Base-by-base conservation (phyloP, 2,797 vertebrate species). In the Ceyx erithaca region DNA sequence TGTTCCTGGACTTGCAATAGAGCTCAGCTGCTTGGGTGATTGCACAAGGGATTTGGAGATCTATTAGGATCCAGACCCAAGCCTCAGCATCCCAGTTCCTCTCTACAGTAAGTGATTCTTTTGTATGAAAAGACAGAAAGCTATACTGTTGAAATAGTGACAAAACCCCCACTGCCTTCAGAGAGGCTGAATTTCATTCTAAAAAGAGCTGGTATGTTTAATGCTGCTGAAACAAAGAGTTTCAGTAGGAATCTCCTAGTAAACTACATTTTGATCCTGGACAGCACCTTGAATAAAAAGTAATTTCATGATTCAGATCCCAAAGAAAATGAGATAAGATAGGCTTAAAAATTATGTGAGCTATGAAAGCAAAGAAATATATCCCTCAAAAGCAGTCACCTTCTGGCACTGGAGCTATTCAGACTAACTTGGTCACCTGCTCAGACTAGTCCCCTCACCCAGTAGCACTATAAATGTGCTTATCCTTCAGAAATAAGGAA, bases 11-110 rank as follows among this genome's bases (percentile, higher is more conserved):
- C 91, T 89, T 80, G 33, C 51, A 69, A 72, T 51, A 75, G 46
- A 78, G 33, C 58, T 95, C 72, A 6, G 12, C 75, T 94, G 35
- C 46, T 58, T 80, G 58, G 63, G 76, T 89, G 92, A 82, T 68
- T 89, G 58, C 87, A 76, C 31, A 31, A 68, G 66, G 69, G 87
- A 95, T 93, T 92, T 89, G 59, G 57, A 92, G 80, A 92, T 93
- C 80, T 96, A 19, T 89, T 70, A 54, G 63, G 63, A 84, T 93
- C 77, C 90, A 88, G 71, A 64, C 7, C 31, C 57, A 90, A 80
- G 37, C 54, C 71, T 71, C 49, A 76, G 57, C 20, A 77, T 69
- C 64, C 80, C 73, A 83, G 66, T 40, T 89, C 9, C 46, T 83
- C 79, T 88, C 67, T 28, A 4, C 54, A 73, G 63, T 80, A 85